phyloP scores from a whole-genome alignment of 2,888 invertebrate genomes.

The Pammene fasciana region DNA sequence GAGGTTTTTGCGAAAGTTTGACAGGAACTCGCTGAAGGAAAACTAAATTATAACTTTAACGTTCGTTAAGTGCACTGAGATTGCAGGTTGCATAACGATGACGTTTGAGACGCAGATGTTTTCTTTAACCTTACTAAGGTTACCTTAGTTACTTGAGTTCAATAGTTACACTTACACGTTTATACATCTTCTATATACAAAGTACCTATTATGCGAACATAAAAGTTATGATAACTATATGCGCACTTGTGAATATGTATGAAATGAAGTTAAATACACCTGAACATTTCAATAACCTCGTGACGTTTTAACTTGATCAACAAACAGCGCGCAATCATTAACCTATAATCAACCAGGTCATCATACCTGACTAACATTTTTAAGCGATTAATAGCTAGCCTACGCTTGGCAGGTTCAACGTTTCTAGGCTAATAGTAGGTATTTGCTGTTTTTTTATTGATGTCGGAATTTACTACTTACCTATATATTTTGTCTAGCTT shows the following conservation, averaged over 20 bases:
- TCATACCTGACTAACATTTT: constrained; percentile 12
- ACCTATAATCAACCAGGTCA: constrained; percentile 35
- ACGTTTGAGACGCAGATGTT: not conserved
- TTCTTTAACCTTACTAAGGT: not conserved
- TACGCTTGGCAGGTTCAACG: not conserved
- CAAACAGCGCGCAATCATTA: constrained; percentile 27
- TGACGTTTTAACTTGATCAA: constrained; percentile 14
- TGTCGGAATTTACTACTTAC: not conserved
- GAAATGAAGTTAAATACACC: constrained; percentile 17
- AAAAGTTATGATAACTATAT: constrained; percentile 21
- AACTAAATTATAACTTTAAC: constrained; percentile 14
- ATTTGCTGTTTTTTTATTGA: not conserved
- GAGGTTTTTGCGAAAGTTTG: constrained; percentile 56
- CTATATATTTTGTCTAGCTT: too few relatives aligned
- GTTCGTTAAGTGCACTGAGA: not conserved
- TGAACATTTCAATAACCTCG: constrained; percentile 26
- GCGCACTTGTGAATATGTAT: constrained; percentile 17
- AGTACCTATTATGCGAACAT: not conserved
- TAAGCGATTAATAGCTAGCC: not conserved
- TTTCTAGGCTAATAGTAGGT: not conserved
- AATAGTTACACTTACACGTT: not conserved
- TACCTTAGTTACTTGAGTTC: not conserved
- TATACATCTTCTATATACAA: constrained; percentile 8
- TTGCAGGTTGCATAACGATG: not conserved
- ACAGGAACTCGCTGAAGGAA: constrained; percentile 22